Evolutionary conservation across 2,888 invertebrate genomes (phyloP).

Genomic region (Prosapia bicincta): DNA sequence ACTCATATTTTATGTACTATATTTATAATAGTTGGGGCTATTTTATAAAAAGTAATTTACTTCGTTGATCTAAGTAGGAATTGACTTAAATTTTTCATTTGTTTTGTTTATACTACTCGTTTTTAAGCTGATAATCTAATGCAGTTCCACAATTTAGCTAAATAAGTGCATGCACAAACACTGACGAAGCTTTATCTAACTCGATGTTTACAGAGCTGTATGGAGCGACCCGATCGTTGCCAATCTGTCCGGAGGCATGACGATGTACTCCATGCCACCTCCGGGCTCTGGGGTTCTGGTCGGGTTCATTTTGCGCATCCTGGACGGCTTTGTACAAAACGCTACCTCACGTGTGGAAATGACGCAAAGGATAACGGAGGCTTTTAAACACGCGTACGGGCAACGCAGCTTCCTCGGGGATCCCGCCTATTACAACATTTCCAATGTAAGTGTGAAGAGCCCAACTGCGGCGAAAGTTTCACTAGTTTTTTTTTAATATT

Average conservation of each 20-base stretch:
- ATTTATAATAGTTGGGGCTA: too few relatives aligned
- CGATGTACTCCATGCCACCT: slow-evolving; percentile 75
- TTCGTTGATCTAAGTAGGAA: too few relatives aligned
- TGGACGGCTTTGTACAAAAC: slow-evolving; percentile 57
- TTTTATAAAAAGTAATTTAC: too few relatives aligned
- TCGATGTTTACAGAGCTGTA: slow-evolving; percentile 51
- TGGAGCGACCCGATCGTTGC: slow-evolving; percentile 61
- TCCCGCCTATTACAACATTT: slow-evolving; percentile 65
- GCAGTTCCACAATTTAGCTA: too few relatives aligned
- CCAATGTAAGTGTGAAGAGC: slow-evolving; percentile 53
- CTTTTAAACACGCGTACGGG: slow-evolving; percentile 90
- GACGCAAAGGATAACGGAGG: slow-evolving; percentile 76
- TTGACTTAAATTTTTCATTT: too few relatives aligned
- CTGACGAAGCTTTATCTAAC: too few relatives aligned
- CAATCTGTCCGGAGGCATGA: slow-evolving; percentile 54
- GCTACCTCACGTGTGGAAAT: slow-evolving; percentile 53
- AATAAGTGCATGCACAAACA: too few relatives aligned
- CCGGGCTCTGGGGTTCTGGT: slow-evolving; percentile 83
- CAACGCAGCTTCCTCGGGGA: slow-evolving; percentile 84
- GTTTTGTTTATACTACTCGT: too few relatives aligned
- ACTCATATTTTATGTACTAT: too few relatives aligned
- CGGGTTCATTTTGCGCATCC: slow-evolving; percentile 74
- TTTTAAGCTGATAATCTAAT: too few relatives aligned
- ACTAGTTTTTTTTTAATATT: too few relatives aligned
- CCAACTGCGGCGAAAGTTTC: too few relatives aligned